Conservation (phyloP, 2,113 vertebrate species). For the Sinocyclocheilus grahami region DNA sequence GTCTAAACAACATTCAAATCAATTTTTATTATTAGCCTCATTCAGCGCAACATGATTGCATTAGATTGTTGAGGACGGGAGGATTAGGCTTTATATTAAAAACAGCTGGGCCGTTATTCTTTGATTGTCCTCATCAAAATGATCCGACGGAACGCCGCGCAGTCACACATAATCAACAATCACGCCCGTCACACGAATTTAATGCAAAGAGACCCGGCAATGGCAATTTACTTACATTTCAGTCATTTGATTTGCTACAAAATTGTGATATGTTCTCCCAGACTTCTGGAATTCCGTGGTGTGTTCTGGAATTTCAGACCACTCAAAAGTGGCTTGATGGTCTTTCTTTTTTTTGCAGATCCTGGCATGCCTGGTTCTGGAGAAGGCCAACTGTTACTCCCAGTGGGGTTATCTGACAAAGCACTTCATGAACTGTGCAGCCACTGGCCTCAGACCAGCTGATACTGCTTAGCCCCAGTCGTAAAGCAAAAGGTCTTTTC, state of each 20-base stretch:
- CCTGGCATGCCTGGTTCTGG: conserved; percentile 53
- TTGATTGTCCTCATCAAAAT: conserved; percentile 54
- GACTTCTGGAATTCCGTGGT: conserved; percentile 52
- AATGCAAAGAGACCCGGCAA: conserved; percentile 32
- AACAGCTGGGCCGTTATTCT: conserved; percentile 48
- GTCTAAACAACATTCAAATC: conserved; percentile 18
- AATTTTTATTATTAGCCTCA: conserved; percentile 39
- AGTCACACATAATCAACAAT: conserved; percentile 53
- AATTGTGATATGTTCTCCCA: background rate
- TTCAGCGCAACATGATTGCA: conserved; percentile 51
- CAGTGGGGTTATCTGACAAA: conserved; percentile 69
- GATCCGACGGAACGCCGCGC: conserved; percentile 7
- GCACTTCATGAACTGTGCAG: conserved; percentile 64
- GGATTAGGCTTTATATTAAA: conserved; percentile 41
- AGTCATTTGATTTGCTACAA: conserved; percentile 43
- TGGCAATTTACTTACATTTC: conserved; percentile 34
- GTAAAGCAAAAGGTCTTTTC: conserved; percentile 77
- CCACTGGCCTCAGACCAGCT: conserved; percentile 77
- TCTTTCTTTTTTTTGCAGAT: conserved; percentile 15
- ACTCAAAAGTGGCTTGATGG: conserved; percentile 43
- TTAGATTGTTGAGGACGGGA: conserved; percentile 42
- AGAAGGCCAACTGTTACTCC: conserved; percentile 71
- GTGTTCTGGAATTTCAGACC: conserved; percentile 60
- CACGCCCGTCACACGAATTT: conserved; percentile 40
- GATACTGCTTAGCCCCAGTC: conserved; percentile 77